Evolutionary conservation across 2,113 vertebrate genomes (phyloP).

Genomic region (Oryzias melastigma): DNA sequence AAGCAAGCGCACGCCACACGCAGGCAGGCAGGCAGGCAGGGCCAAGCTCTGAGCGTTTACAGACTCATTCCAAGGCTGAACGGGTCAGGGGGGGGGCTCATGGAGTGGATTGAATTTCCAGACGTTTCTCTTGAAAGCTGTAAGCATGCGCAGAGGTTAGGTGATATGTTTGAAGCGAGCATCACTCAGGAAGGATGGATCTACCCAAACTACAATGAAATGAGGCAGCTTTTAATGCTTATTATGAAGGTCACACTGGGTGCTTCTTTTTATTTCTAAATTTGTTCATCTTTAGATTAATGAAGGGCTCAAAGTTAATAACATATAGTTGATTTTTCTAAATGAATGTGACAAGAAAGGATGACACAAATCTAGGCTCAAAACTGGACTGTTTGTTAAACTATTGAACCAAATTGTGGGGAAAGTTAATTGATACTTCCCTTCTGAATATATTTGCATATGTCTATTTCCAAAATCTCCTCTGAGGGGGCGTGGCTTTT

Average conservation of each 20-base stretch:
- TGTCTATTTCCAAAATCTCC: too few species aligned
- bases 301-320: not conserved
- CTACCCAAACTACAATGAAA: constrained; percentile 17
- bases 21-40: constrained; percentile 3
- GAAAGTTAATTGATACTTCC: too few species aligned
- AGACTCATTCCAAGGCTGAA: constrained; percentile 27
- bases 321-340: not conserved
- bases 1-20: constrained; percentile 13
- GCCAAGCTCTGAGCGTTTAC: constrained; percentile 1
- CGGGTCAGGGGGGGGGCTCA: constrained; percentile 28
- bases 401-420: too few species aligned
- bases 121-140: constrained; percentile 31
- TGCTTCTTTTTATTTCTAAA: not conserved
- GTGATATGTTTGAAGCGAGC: constrained; percentile 47
- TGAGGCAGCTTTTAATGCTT: not conserved
- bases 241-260: not conserved
- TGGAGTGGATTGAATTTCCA: constrained; percentile 36
- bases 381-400: too few species aligned
- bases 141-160: constrained; percentile 21
- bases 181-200: constrained; percentile 13
- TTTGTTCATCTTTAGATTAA: not conserved
- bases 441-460: too few species aligned
- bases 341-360: not conserved
- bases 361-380: too few species aligned
- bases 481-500: too few species aligned